Evolutionary conservation across 2,113 vertebrate species (phyloP), one percentile per base, ranked within the genome.

Genomic region (Willisornis vidua): DNA sequence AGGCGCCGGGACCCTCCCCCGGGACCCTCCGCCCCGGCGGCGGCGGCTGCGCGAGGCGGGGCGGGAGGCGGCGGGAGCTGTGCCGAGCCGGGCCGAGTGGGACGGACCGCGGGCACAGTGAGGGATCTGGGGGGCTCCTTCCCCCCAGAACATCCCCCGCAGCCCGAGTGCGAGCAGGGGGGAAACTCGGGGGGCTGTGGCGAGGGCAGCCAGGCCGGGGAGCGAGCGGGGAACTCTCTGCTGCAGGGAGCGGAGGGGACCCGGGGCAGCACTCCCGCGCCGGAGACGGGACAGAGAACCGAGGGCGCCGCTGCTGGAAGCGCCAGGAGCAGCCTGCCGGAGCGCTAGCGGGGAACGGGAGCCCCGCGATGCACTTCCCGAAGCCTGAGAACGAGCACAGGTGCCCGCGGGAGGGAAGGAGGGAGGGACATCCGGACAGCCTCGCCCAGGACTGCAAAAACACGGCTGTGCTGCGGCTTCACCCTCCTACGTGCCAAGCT

Each of bases 1-100:
- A 94, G 85, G 92, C 67, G 84, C 81, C 80, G 90, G 94, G 92
- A 81, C 87, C 91, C 89, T 87, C 87, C 87, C 84, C 78, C 33
- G 58, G 57, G 84, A 94, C 91, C 88, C 91, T 72, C 92, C 79
- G 67, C 67, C 68, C 81, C 79, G 48, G 58, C 59, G 31, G 77
- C n/a, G 57, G 91, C 63, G 75, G 66, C 82, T 66, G 82, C 62
- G 91, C 58, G 74, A 35, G 48, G 74, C 58, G 28, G 55, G 24
- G 35, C 20, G 31, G 55, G 31, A 57, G 43, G 37, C 3, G 7
- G n/a, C 10, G 31, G 29, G n/a, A 33, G 12, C 17, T 45, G 19
- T 14, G 39, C 2, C 6, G 41, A 14, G 45, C 20, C 20, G 6
- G 3, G 41, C 18, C 26, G 6, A 45, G 51, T 26, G 26, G 73